A percentile compares a stretch with the other conserved stretches of the same genome.
phyloP scores from a whole-genome alignment of 2,113 vertebrate genomes.

The Agelaius phoeniceus region DNA sequence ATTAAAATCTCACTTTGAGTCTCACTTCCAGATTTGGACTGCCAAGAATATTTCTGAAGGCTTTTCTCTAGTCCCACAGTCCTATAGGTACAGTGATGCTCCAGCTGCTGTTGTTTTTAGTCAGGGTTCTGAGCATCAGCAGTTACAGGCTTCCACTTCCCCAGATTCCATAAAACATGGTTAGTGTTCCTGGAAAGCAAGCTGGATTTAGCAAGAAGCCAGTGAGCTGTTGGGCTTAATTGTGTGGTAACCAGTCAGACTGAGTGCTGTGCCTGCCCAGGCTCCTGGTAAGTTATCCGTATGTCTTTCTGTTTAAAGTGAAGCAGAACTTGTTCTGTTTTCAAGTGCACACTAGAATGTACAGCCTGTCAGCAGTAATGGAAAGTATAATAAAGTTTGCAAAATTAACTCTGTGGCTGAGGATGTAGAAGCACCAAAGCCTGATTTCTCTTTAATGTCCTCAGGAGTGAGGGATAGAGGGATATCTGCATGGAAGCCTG shows the following conservation, averaged over 20 bases:
- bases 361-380: slow-evolving; percentile 1
- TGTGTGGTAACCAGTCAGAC: slow-evolving; percentile 13
- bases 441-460: background rate
- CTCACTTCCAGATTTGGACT: background rate
- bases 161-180: background rate
- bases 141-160: background rate
- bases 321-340: slow-evolving; percentile 41
- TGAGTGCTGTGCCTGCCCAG: background rate
- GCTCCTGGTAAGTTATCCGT: background rate
- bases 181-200: background rate
- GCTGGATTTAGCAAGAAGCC: slow-evolving; percentile 27
- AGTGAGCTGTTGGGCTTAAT: background rate
- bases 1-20: background rate
- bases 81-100: background rate
- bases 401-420: background rate
- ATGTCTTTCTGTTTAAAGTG: slow-evolving; percentile 31
- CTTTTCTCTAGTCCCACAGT: background rate
- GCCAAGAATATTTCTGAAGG: background rate
- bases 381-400: background rate
- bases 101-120: background rate
- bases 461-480: background rate
- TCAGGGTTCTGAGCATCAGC: background rate
- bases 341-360: slow-evolving; percentile 7
- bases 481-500: background rate
- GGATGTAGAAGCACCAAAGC: background rate